A percentile compares a stretch with the other conserved stretches of the same genome.
Evolutionary conservation across 2,797 vertebrate species (phyloP).

Genomic region (Sebastes umbrosus): DNA sequence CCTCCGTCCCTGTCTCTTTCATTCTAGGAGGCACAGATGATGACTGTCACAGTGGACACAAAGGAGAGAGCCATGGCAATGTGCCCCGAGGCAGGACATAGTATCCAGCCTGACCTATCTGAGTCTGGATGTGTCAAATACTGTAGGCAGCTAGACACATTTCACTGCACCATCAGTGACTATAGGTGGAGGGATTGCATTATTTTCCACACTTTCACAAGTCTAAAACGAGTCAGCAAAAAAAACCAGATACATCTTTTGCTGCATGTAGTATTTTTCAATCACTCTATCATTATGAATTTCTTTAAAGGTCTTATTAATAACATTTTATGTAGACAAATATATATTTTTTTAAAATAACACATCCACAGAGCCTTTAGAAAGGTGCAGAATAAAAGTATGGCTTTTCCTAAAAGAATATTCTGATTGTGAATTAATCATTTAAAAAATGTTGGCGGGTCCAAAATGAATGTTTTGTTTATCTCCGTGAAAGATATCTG

Average conservation of each 20-base stretch:
- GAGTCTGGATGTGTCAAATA: conserved; percentile 18
- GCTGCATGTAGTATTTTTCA: background rate
- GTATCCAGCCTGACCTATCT: conserved; percentile 58
- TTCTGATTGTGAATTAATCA: too few relatives aligned
- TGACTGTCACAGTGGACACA: conserved; percentile 58
- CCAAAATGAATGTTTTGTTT: too few relatives aligned
- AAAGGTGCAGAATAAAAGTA: too few relatives aligned
- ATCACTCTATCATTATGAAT: background rate
- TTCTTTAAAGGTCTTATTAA: too few relatives aligned
- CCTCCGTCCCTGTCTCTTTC: conserved; percentile 49
- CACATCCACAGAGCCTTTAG: too few relatives aligned
- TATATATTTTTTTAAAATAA: too few relatives aligned
- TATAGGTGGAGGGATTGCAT: background rate
- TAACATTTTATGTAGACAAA: too few relatives aligned
- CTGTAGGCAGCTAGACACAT: conserved; percentile 2
- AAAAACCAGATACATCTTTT: background rate
- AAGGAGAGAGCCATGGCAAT: conserved; percentile 30
- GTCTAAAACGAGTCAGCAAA: background rate
- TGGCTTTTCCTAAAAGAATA: too few relatives aligned
- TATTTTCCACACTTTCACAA: background rate
- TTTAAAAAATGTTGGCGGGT: too few relatives aligned
- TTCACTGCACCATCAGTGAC: background rate
- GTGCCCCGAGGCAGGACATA: conserved; percentile 40
- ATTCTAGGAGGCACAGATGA: conserved; percentile 53
- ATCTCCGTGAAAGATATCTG: too few relatives aligned